Conservation (phyloP, 1,140 invertebrate species). For the Popillia japonica region DNA sequence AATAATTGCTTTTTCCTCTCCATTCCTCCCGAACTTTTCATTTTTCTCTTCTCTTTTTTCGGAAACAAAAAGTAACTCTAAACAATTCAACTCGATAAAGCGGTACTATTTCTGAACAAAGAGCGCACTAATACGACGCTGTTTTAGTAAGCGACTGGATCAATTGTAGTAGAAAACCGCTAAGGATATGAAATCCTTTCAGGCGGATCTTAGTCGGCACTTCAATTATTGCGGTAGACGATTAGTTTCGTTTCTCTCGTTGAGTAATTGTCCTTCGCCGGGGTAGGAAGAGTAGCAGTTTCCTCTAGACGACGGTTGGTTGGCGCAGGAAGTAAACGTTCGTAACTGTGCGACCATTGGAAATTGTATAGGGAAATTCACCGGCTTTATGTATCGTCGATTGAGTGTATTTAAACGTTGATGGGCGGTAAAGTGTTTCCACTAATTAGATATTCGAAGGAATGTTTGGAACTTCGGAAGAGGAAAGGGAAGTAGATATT, state of each 20-base stretch:
- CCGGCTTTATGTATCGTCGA: background rate
- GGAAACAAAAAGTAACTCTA: background rate
- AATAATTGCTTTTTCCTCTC: conserved; percentile 6
- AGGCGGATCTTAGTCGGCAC: background rate
- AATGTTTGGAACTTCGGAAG: no score
- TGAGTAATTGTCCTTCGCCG: background rate
- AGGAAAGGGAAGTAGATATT: no score
- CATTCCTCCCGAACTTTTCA: background rate
- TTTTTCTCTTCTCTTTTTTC: background rate
- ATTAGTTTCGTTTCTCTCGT: conserved; percentile 10
- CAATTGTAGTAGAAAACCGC: conserved; percentile 17
- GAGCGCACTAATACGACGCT: conserved; percentile 1
- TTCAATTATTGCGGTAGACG: conserved; percentile 10
- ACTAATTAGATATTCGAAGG: background rate
- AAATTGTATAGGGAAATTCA: conserved; percentile 1
- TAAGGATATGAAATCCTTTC: conserved; percentile 18
- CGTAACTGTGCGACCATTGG: background rate
- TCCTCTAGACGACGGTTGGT: background rate
- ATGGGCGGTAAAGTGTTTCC: background rate
- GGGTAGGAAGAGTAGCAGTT: background rate
- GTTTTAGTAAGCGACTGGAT: background rate
- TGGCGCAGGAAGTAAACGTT: conserved; percentile 3
- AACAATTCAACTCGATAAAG: conserved; percentile 3
- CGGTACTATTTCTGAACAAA: conserved; percentile 2
- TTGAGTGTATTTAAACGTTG: background rate